Evolutionary conservation across 2,797 vertebrate species (phyloP), one percentile per base, ranked within the genome.

Genomic region (Anguilla megastoma): DNA sequence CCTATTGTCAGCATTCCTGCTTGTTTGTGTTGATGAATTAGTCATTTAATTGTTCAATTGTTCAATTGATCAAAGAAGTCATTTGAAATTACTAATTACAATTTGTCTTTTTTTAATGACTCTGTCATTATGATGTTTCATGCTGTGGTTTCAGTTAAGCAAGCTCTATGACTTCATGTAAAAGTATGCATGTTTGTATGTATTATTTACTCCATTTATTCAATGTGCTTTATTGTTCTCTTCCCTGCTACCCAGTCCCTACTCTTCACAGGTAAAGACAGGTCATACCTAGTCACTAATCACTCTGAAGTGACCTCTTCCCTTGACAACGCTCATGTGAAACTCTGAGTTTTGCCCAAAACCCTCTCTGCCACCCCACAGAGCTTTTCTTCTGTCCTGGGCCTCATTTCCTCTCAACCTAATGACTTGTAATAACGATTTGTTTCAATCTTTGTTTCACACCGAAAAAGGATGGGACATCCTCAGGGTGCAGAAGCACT

Each of bases 341-440:
- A 79, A 30, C 52, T 87, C 74, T 80, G 7, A 36, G 52, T 2
- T 58, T 83, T 56, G 9, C 84, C 87, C 82, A 83, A 48, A 88
- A 84, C 33, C 60, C 80, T 52, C 82, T 74, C 60, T 41, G 63
- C 80, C 82, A 30, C 16, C 60, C 14, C 7, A 24, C 33, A 27
- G 12, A 84, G 58, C 60, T 50, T 18, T 6, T 54, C 16, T 16
- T 45, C 18, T 16, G 2, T 76, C 74, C 74, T 76, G 33, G 74
- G 90, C 92, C 92, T 94, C 92, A 89, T 92, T 94, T 92, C 93
- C 91, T 92, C 92, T 89, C 89, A 60, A 27, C 88, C 82, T 91
- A 94, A 95, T 93, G 93, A 95, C 93, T 92, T 90, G 91, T 92
- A 91, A 92, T 92, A 94, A 89, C 91, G 93, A 95, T 94, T 93